Base-by-base conservation (phyloP, 2,888 invertebrate genomes). In the Mechanitis messenoides region DNA sequence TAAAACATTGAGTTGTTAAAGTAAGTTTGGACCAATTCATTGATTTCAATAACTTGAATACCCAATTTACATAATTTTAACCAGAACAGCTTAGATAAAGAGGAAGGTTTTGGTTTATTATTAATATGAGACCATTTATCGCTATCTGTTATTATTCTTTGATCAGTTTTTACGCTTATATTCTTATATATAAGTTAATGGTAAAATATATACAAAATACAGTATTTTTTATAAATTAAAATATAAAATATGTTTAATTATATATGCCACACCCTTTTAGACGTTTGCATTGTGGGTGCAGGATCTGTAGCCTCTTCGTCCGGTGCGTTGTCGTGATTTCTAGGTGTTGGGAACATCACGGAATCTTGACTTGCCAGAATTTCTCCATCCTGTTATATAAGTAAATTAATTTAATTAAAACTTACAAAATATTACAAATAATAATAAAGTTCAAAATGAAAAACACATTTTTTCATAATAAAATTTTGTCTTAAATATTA, bases 231-330 rank as follows among this genome's bases (percentile, higher is more conserved):
- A 20, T 20, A 20, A 20, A 20, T 20, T 20, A 20, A 20, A 20
- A 20, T 20, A 20, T 20, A 20, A 20, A 20, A 20, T 20, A 20
- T 33, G 20, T 58, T 42, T 35, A 33, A 50, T 12, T 58, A 20
- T 50, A 38, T 12, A 38, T 33, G 33, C 28, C 11, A 45, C 70
- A 86, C 89, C 83, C 87, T 89, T 67, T 86, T 88, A 0, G 88
- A 83, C 1, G 87, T 81, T 63, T 81, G 77, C 54, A 78, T 74
- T 2, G 90, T 88, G 0, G 89, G 89, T 66, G 83, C 77, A 0
- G 85, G 83, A 63, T 89, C 88, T n/a, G 86, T 84, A 12, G 77
- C 78, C 20, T 87, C 89, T 59, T 90, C 90, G 6, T 89, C 89
- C 33, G 80, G 63, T 1, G 77, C 74, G 20, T 69, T 70, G 45